phyloP scores from a whole-genome alignment of 2,113 vertebrate species.

The Poecile atricapillus region DNA sequence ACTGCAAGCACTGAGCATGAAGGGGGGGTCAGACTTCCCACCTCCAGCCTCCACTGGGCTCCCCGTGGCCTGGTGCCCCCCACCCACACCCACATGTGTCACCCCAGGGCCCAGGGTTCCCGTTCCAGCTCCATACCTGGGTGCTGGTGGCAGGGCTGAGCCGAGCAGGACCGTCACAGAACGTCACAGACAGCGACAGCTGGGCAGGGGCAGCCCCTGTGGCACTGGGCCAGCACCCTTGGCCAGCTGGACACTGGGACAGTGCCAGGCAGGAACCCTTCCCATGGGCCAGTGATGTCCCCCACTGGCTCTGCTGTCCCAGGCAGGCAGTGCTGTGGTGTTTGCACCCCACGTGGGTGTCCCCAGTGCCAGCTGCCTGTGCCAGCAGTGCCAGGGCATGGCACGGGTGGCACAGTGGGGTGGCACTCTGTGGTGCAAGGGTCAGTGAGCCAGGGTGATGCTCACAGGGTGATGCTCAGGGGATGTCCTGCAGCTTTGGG shows the following conservation, averaged over 20 bases:
- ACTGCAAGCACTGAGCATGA: background rate
- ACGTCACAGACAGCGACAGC: conserved; percentile 52
- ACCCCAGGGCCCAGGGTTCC: background rate
- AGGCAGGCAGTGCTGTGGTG: fast-evolving
- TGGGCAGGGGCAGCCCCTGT: background rate
- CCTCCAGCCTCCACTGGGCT: fast-evolving
- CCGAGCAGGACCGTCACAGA: fast-evolving
- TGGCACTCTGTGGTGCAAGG: fast-evolving
- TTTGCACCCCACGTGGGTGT: fast-evolving
- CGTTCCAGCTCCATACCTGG: background rate
- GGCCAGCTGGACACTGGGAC: background rate
- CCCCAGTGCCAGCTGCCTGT: background rate
- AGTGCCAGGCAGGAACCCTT: background rate
- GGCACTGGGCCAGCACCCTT: background rate
- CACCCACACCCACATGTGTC: fast-evolving
- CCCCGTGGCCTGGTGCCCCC: fast-evolving
- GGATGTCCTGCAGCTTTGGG: background rate
- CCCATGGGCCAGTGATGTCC: fast-evolving
- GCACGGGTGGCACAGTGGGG: background rate
- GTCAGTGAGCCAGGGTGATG: background rate
- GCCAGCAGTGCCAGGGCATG: no score
- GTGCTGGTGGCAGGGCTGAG: background rate
- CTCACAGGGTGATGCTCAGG: background rate
- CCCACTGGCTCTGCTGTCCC: background rate
- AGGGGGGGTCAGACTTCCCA: fast-evolving